A percentile compares a stretch with the other conserved stretches of the same genome.
Evolutionary conservation across 2,888 invertebrate species (phyloP).

Genomic region (Cheiracanthium punctorium): DNA sequence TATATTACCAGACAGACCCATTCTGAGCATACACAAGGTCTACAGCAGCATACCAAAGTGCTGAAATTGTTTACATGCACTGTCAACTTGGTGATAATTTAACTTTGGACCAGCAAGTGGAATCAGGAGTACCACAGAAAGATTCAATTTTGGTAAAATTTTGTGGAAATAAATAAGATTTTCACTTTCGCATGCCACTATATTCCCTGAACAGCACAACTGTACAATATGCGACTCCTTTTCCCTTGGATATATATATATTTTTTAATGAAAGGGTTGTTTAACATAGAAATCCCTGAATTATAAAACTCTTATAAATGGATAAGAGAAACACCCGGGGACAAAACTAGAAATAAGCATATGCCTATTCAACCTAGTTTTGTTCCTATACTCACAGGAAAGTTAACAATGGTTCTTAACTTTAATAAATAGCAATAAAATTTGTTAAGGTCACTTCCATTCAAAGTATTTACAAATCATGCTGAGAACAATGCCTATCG

Average conservation of each 20-base stretch:
- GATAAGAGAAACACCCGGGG: background rate
- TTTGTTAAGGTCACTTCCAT: slow-evolving; percentile 7
- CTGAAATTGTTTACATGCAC: background rate
- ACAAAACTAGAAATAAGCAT: background rate
- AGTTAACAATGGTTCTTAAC: background rate
- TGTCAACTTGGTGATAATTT: no score
- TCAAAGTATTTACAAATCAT: background rate
- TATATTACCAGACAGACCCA: slow-evolving; percentile 37
- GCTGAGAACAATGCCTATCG: background rate
- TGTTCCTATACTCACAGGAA: no score
- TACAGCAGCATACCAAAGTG: background rate
- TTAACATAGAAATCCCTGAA: background rate
- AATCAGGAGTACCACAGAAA: no score
- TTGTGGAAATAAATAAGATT: background rate
- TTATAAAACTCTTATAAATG: background rate
- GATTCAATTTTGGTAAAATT: background rate
- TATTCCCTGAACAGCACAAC: slow-evolving; percentile 14
- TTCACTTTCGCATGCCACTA: background rate
- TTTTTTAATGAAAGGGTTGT: background rate
- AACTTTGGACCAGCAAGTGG: no score
- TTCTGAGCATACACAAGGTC: background rate
- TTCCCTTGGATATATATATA: no score
- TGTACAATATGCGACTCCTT: slow-evolving; percentile 51
- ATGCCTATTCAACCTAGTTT: no score
- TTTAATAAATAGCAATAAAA: slow-evolving; percentile 5